Base-by-base conservation (phyloP, 2,888 invertebrate genomes). In the Auanema freiburgensis region DNA sequence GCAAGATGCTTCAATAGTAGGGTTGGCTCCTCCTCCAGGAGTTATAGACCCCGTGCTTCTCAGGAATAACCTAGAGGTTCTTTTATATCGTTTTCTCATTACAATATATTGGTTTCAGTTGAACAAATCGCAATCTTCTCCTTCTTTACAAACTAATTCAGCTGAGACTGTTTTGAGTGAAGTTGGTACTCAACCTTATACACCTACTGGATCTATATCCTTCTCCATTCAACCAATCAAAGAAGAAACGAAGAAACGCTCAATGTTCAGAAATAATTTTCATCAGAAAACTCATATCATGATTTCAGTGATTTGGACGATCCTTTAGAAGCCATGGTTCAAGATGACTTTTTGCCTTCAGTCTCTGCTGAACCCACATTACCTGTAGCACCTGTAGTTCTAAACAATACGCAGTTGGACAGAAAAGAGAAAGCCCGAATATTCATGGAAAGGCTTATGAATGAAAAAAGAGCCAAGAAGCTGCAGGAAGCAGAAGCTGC, bases 381-480 rank as follows among this genome's bases (percentile, higher is more conserved):
- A 3, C 73, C 73, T 8, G 43, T 49, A 24, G 71, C 73, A 44
- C 67, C 73, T 10, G 24, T 59, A 0, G 55, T 67, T 11, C 63
- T 57, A 8, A 63, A 53, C 52, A 50, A 65, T 5, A 65, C 57
- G 2, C 73, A 74, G 55, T 56, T 74, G n/a, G 74, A 71, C 46
- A 59, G 74, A 46, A 71, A 74, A 40, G 74, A 74, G 42, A 66
- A 67, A 66, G 75, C 79, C 11, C 68, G 78, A 41, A 66, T 78
- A 5, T 79, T 79, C 56, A 78, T 79, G 79, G 79, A 77, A 51
- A 73, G 71, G 52, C 69, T 79, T 41, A 50, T 79, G 51, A 66
- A 66, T 24, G 79, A 79, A 49, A 77, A 78, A 53, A 63, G 61
- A 21, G 54, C 54, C 55, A 65, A 63, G 50, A 72, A 74, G 40